Conservation (phyloP, 2,113 vertebrate genomes). For the Bos taurus region DNA sequence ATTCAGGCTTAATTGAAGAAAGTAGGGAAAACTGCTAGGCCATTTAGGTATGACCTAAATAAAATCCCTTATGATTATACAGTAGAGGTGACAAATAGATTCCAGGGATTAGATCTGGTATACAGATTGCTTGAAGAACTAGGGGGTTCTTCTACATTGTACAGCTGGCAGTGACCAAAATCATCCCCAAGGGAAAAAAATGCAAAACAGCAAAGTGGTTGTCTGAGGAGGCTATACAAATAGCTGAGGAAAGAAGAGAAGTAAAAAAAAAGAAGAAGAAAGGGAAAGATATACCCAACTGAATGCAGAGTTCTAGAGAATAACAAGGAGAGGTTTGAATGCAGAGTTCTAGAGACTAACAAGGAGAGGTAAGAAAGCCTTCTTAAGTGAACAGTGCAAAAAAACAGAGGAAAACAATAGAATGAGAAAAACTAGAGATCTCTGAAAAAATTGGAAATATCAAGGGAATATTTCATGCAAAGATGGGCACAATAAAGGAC, state of each 20-base stretch:
- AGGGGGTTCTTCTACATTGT: neutral
- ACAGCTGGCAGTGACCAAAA: neutral
- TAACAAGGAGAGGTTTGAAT: neutral
- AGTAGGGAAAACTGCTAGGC: neutral
- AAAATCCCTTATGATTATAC: neutral
- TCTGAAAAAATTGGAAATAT: neutral
- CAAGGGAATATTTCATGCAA: neutral
- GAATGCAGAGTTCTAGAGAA: neutral
- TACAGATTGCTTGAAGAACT: neutral
- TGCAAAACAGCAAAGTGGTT: neutral
- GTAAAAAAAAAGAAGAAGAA: neutral
- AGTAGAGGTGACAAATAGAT: neutral
- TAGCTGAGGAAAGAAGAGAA: neutral
- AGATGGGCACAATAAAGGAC: neutral
- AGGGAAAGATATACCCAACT: neutral
- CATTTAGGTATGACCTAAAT: neutral
- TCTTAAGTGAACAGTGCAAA: neutral
- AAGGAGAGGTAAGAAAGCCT: neutral
- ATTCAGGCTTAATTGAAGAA: neutral
- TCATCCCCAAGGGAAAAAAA: neutral
- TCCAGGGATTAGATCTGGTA: neutral
- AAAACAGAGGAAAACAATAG: neutral
- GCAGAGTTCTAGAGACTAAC: neutral
- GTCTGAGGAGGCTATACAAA: neutral
- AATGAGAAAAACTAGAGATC: neutral